phyloP scores from a whole-genome alignment of 2,113 vertebrate species.

The Callopanchax toddi region DNA sequence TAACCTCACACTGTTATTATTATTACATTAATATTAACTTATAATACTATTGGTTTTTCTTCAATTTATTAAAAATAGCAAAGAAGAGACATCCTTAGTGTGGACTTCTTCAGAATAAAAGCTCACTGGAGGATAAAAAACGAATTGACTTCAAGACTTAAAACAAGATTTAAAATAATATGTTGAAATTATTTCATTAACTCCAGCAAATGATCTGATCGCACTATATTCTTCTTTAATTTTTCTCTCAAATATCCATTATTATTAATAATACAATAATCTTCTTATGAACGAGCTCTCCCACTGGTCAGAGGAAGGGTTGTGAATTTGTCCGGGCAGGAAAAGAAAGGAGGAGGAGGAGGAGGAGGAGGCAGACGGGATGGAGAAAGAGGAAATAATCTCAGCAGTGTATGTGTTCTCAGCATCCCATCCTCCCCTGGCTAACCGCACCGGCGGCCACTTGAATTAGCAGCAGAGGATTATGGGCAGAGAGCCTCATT shows the following conservation, averaged over 20 bases:
- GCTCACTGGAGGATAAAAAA: no score
- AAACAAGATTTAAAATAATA: constrained; percentile 33
- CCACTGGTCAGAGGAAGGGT: constrained; percentile 30
- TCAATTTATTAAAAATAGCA: no score
- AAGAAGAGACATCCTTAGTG: no score
- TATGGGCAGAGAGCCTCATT: constrained; percentile 97
- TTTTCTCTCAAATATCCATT: constrained; percentile 14
- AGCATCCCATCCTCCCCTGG: constrained; percentile 81
- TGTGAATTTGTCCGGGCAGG: constrained; percentile 24
- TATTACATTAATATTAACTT: no score
- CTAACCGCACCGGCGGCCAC: constrained; percentile 88
- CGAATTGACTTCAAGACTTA: no score
- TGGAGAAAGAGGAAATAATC: constrained; percentile 79
- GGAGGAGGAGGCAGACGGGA: constrained; percentile 13
- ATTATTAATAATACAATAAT: constrained; percentile 14
- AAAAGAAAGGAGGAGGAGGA: constrained; percentile 12
- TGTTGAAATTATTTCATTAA: constrained; percentile 2
- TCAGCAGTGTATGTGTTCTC: constrained; percentile 83
- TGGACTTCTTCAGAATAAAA: no score
- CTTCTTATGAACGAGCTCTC: constrained; percentile 3
- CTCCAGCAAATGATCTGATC: constrained; percentile 18
- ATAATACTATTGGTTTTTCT: no score
- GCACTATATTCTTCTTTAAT: constrained; percentile 10
- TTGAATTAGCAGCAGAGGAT: constrained; percentile 99
- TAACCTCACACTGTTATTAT: not conserved